A percentile compares a stretch with the other conserved stretches of the same genome.
These are phyloP conservation scores for Grammomys dolichurus DNA, from an alignment of 2,113 vertebrate genomes.

Conservation along the genomic window DNA sequence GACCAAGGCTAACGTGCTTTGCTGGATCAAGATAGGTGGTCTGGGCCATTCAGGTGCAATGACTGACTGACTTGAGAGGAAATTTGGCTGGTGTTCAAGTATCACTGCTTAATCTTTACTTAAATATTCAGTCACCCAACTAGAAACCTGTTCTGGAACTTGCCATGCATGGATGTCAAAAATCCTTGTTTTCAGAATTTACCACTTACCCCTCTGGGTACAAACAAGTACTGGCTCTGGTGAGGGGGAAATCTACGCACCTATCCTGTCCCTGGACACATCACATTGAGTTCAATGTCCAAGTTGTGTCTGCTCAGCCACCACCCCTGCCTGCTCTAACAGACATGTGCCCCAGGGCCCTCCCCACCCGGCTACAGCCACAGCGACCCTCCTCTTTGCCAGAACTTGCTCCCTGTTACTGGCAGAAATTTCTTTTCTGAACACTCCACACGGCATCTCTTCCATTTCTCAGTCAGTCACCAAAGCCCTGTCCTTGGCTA, in stretches of 20 bases:
- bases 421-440: not conserved
- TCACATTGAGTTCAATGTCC: not conserved
- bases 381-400: not conserved
- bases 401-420: not conserved
- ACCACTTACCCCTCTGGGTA: not conserved
- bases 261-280: not conserved
- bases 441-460: not conserved
- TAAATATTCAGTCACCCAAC: not conserved
- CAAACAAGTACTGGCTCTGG: not conserved
- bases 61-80: not conserved
- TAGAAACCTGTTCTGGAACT: constrained; percentile 54
- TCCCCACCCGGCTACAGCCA: not conserved
- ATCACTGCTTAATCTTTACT: constrained; percentile 53
- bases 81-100: constrained; percentile 33
- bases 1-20: constrained; percentile 40
- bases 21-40: constrained; percentile 14
- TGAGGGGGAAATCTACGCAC: not conserved
- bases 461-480: not conserved
- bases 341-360: not conserved
- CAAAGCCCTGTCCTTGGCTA: not conserved
- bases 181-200: constrained; percentile 33
- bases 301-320: not conserved
- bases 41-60: not conserved
- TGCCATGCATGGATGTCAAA: constrained; percentile 27
- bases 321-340: not conserved